These are phyloP conservation scores for Drosophila putrida DNA, from an alignment of 2,888 invertebrate species.

Conservation along the genomic window DNA sequence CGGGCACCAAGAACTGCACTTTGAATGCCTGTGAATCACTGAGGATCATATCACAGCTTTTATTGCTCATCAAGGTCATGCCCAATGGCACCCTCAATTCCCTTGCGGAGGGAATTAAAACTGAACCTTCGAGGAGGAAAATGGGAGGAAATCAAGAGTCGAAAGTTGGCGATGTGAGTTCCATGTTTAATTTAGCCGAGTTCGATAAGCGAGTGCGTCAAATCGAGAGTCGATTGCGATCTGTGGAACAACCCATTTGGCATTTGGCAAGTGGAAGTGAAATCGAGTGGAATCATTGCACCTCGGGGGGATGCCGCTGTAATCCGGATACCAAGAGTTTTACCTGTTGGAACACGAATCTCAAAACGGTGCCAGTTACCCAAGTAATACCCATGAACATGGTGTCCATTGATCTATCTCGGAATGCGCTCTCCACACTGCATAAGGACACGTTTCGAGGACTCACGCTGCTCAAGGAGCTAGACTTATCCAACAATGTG, in stretches of 20 bases:
- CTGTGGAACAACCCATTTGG: slow-evolving; percentile 90
- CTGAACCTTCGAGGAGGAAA: background rate
- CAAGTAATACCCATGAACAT: slow-evolving; percentile 89
- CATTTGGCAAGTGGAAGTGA: slow-evolving; percentile 86
- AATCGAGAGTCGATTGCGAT: slow-evolving; percentile 87
- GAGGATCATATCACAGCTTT: slow-evolving; percentile 83
- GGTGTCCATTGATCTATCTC: slow-evolving; percentile 88
- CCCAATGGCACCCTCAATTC: slow-evolving; percentile 20
- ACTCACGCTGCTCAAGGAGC: slow-evolving; percentile 87
- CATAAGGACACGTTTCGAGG: slow-evolving; percentile 89
- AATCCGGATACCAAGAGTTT: slow-evolving; percentile 88
- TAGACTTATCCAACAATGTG: slow-evolving; percentile 89
- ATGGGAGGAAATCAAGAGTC: slow-evolving; percentile 9
- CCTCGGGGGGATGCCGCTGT: slow-evolving; percentile 89
- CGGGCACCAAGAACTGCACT: slow-evolving; percentile 83
- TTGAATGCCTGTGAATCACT: slow-evolving; percentile 86
- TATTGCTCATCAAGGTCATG: slow-evolving; percentile 70
- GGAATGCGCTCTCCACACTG: slow-evolving; percentile 88
- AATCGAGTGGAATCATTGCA: slow-evolving; percentile 87
- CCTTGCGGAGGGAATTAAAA: background rate
- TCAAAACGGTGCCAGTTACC: slow-evolving; percentile 87
- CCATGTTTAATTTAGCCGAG: slow-evolving; percentile 67
- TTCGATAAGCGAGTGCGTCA: slow-evolving; percentile 84
- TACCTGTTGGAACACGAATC: slow-evolving; percentile 88
- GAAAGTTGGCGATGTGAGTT: slow-evolving; percentile 27